Conservation (phyloP, 2,113 vertebrate species). For the Puffinus mauretanicus region DNA sequence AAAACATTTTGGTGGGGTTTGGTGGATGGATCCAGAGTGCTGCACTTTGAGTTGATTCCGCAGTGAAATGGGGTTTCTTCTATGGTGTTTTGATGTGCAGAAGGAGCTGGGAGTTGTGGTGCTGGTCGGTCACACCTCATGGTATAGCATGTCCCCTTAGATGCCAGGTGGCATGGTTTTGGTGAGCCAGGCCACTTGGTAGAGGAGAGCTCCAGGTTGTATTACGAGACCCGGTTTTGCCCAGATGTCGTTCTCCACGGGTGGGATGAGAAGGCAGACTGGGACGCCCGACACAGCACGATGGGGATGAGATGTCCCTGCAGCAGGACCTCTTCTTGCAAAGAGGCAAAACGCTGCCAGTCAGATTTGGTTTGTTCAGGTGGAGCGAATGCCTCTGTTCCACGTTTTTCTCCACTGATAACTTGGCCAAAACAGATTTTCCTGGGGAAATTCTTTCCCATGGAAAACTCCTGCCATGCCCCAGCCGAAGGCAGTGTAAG, state of each 20-base stretch:
- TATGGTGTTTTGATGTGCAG: rapidly evolving
- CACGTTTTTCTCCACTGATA: neutral
- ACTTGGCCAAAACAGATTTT: neutral
- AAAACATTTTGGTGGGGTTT: neutral
- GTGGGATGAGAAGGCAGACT: neutral
- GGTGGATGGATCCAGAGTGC: neutral
- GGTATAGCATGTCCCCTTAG: neutral
- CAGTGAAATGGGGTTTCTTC: neutral
- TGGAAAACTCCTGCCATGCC: neutral
- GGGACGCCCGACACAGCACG: rapidly evolving
- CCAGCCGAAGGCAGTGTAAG: neutral
- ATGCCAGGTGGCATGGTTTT: neutral
- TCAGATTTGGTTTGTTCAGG: neutral
- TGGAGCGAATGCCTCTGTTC: neutral
- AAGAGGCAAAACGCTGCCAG: rapidly evolving
- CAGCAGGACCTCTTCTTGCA: neutral
- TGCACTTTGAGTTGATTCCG: neutral
- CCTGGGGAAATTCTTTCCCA: neutral
- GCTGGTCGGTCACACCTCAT: neutral
- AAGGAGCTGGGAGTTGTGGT: neutral
- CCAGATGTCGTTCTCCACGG: neutral
- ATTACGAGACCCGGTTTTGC: neutral
- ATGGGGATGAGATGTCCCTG: neutral
- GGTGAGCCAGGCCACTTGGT: neutral
- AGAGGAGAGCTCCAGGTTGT: neutral